Conservation (phyloP, 2,113 vertebrate species). For the Eudyptes chrysolophus region DNA sequence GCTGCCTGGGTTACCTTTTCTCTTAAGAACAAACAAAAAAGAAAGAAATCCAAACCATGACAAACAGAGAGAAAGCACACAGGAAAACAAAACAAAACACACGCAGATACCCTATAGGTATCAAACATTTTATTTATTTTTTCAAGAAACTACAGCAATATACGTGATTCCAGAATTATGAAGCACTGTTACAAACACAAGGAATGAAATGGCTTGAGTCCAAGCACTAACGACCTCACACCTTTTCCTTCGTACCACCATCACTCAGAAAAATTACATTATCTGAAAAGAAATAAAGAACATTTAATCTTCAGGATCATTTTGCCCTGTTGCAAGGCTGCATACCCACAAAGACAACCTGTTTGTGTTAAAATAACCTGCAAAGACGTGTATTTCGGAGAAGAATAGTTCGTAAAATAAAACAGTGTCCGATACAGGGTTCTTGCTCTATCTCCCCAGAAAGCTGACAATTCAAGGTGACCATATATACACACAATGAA, state of each 20-base stretch:
- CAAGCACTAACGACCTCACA: conserved; percentile 55
- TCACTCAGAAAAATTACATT: conserved; percentile 96
- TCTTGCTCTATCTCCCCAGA: not conserved
- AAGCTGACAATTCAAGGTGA: not conserved
- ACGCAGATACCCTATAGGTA: not conserved
- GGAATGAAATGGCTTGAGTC: conserved; percentile 17
- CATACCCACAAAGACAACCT: not conserved
- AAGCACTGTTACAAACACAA: conserved; percentile 32
- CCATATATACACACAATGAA: not conserved
- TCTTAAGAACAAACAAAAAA: not conserved
- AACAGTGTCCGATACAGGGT: rapidly evolving
- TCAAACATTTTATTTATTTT: conserved; percentile 69
- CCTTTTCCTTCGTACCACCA: conserved; percentile 73
- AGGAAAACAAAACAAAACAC: not conserved
- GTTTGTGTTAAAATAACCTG: not conserved
- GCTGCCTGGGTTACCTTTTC: not conserved
- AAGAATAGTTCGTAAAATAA: not conserved
- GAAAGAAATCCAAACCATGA: not conserved
- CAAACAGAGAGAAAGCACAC: not conserved
- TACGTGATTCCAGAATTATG: conserved; percentile 55
- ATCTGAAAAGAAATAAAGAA: conserved; percentile 80
- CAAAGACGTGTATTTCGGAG: not conserved
- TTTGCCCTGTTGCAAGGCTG: not conserved
- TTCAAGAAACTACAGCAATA: conserved; percentile 56
- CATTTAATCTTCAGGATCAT: not conserved